These are phyloP conservation scores for Athetis lepigone DNA, from an alignment of 2,888 invertebrate species.

Conservation along the genomic window DNA sequence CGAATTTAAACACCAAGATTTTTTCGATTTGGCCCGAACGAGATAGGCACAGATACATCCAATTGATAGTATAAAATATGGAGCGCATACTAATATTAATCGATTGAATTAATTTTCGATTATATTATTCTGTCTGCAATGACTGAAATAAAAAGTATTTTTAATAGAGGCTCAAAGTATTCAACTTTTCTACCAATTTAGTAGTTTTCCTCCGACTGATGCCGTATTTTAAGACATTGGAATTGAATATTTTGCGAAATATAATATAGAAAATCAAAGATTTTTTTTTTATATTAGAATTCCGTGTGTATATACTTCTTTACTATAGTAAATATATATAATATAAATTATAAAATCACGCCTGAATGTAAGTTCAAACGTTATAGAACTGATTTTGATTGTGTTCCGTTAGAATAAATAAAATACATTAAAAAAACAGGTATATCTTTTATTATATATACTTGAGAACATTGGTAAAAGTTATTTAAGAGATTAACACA, in stretches of 20 bases:
- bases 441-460: constrained; percentile 39
- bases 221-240: constrained; percentile 45
- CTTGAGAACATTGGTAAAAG: not conserved
- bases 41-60: too few relatives aligned
- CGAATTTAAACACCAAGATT: not conserved
- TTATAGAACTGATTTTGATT: constrained; percentile 63
- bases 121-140: not conserved
- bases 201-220: constrained; percentile 36
- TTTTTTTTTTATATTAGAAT: constrained; percentile 55
- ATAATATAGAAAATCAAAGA: constrained; percentile 50
- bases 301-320: constrained; percentile 53
- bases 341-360: constrained; percentile 51
- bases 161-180: not conserved
- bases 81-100: not conserved
- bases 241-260: constrained; percentile 57
- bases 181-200: constrained; percentile 13
- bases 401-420: constrained; percentile 62
- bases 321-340: constrained; percentile 39
- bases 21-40: not conserved
- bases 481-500: not conserved
- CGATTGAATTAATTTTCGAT: too few relatives aligned
- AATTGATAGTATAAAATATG: not conserved
- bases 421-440: constrained; percentile 43
- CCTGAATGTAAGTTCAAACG: constrained; percentile 62
- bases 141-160: not conserved